Evolutionary conservation across 2,797 vertebrate genomes (phyloP).

Genomic region (Margarornis squamiger): DNA sequence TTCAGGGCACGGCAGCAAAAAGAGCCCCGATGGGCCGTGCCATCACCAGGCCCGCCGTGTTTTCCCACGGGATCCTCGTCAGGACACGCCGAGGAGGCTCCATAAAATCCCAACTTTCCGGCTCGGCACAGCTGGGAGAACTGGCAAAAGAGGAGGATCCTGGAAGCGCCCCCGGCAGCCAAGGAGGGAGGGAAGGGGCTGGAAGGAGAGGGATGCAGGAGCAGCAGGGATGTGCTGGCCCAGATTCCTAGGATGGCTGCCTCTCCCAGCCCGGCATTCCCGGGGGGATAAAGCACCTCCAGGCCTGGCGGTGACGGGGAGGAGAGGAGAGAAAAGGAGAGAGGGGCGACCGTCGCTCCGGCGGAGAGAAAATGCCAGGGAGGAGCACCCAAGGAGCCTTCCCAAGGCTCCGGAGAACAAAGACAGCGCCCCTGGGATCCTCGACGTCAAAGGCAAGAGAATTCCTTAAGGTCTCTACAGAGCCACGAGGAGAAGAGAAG

Average conservation of each 20-base stretch:
- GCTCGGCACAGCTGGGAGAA: slow-evolving; percentile 36
- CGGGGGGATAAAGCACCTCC: not conserved
- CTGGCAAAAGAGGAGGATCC: slow-evolving; percentile 61
- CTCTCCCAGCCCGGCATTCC: not conserved
- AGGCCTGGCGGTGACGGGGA: not conserved
- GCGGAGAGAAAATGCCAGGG: not conserved
- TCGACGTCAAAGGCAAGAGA: slow-evolving; percentile 25
- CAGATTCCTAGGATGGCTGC: not conserved
- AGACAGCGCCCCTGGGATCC: not conserved
- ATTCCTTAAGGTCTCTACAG: slow-evolving; percentile 30
- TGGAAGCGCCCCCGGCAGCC: slow-evolving; percentile 26
- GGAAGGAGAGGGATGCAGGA: not conserved
- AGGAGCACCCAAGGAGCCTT: not conserved
- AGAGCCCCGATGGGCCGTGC: not conserved
- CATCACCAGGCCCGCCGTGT: not conserved
- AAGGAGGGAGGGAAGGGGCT: not conserved
- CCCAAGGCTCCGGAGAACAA: not conserved
- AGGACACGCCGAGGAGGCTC: not conserved
- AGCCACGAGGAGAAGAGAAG: not conserved
- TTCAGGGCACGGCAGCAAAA: slow-evolving; percentile 54
- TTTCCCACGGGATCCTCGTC: not conserved
- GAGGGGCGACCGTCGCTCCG: not conserved
- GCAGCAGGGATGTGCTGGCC: not conserved
- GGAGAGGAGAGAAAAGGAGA: not conserved
- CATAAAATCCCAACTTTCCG: not conserved